Evolutionary conservation across 2,888 invertebrate species (phyloP), one percentile per base, ranked within the genome.

Genomic region (Stomorhina lunata): DNA sequence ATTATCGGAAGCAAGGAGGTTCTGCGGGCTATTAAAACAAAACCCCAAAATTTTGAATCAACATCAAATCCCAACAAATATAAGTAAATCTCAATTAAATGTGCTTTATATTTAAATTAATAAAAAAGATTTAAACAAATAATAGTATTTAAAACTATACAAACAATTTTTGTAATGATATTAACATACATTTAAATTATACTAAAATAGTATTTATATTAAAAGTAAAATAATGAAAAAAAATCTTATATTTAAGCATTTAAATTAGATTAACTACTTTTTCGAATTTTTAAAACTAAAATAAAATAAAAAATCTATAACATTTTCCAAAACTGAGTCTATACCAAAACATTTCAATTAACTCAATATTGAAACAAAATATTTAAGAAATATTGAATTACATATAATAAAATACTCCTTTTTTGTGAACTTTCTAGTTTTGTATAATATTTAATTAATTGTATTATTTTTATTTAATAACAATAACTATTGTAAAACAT

Each of bases 1-100:
- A 97, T 91, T 94, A 93, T 88, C 93, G 97, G 84, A 97, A 97
- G 90, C 94, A 94, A 10, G 96, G 97, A 0, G 95, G 95, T 61
- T 95, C 95, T 1, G 93, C 93, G 59, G 97, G 96, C 45, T 92
- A 94, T 85, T 93, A 94, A 76, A 69, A 40, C 22, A 37, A 32
- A 25, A 66, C 17, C 15, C 27, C 22, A 48, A 65, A 65, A 17
- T 32, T n/a, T n/a, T n/a, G 20, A 65, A 55, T 20, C 53, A 75
- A 40, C 40, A 79, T 50, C 63, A 82, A 69, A 73, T 17, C 22
- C 50, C 50, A 71, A 71, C 27, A 61, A 61, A 29, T 43, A 37
- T 22, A 71, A 55, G 12, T 34, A 81, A 82, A 82, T 82, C 75
- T 82, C 81, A 82, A 82, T 82, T 78, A 82, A 78, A 82, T 82